phyloP scores from a whole-genome alignment of 2,888 invertebrate species.

The Cotesia congregata region DNA sequence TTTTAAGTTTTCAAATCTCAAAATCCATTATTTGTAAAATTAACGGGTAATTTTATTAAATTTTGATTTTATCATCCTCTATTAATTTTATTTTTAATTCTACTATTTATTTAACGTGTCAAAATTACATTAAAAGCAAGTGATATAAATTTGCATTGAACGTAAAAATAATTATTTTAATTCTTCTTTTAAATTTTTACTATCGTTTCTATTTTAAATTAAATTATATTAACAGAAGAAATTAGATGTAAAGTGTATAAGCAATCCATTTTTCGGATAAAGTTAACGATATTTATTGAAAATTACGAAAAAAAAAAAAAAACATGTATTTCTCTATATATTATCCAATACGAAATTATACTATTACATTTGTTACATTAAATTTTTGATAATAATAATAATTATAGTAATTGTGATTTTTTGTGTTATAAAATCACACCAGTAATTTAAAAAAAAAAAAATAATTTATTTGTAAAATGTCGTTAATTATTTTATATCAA shows the following conservation, averaged over 20 bases:
- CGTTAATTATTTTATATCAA: conserved; percentile 50
- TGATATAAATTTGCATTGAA: background rate
- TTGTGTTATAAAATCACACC: conserved; percentile 48
- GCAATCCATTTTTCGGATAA: conserved; percentile 53
- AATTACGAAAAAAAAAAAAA: conserved; percentile 60
- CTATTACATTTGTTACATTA: background rate
- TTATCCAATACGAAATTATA: conserved; percentile 50
- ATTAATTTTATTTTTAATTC: background rate
- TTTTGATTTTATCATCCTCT: background rate
- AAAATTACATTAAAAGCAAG: background rate
- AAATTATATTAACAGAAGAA: conserved; percentile 53
- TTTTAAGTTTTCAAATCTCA: conserved; percentile 12
- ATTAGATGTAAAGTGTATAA: conserved; percentile 18
- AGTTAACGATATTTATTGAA: conserved; percentile 62
- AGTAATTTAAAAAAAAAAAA: conserved; percentile 48
- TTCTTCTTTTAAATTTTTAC: conserved; percentile 50
- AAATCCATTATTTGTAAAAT: background rate
- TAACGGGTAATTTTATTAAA: background rate
- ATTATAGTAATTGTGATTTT: conserved; percentile 49
- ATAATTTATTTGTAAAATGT: conserved; percentile 32
- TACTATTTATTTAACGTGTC: background rate
- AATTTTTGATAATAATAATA: background rate
- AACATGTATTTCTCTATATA: conserved; percentile 47
- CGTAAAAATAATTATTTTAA: conserved; percentile 19
- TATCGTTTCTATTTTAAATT: conserved; percentile 61